Evolutionary conservation across 1,140 invertebrate genomes (phyloP).

Genomic region (Spodoptera litura): DNA sequence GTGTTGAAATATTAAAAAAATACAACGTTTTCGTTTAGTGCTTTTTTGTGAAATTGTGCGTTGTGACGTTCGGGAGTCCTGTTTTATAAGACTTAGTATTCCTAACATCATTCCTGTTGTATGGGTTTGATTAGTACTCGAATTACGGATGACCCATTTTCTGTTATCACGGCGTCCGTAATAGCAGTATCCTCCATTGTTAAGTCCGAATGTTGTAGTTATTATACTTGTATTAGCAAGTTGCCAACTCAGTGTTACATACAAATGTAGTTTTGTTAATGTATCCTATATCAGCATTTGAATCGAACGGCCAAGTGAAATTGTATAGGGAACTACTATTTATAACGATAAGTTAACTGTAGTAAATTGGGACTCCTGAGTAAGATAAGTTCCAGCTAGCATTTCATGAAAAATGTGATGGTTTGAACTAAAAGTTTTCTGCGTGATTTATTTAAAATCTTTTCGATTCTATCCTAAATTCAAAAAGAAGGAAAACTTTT

Average conservation of each 20-base stretch:
- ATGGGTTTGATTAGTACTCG: not conserved
- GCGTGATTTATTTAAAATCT: not conserved
- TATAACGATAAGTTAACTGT: constrained; percentile 7
- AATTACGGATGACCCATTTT: not conserved
- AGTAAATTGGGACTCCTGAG: constrained; percentile 27
- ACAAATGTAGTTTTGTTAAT: constrained; percentile 31
- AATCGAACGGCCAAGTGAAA: constrained; percentile 12
- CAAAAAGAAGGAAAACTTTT: not conserved
- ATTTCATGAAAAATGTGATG: constrained; percentile 14
- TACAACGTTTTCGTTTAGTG: constrained; percentile 5
- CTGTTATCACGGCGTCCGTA: not conserved
- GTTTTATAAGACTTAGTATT: constrained; percentile 14
- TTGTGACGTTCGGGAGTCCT: constrained; percentile 23
- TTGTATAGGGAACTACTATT: constrained; percentile 3
- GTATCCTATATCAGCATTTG: constrained; percentile 19
- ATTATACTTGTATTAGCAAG: constrained; percentile 5
- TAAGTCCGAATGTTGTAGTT: not conserved
- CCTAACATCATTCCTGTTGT: not conserved
- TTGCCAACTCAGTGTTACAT: constrained; percentile 9
- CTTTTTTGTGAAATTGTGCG: constrained; percentile 15
- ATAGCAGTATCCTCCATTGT: not conserved
- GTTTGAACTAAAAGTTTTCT: not conserved
- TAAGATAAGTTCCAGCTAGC: constrained; percentile 27
- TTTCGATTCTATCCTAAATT: not conserved
- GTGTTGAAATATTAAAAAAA: constrained; percentile 14